phyloP scores from a whole-genome alignment of 2,113 vertebrate genomes.

The Pogona vitticeps region DNA sequence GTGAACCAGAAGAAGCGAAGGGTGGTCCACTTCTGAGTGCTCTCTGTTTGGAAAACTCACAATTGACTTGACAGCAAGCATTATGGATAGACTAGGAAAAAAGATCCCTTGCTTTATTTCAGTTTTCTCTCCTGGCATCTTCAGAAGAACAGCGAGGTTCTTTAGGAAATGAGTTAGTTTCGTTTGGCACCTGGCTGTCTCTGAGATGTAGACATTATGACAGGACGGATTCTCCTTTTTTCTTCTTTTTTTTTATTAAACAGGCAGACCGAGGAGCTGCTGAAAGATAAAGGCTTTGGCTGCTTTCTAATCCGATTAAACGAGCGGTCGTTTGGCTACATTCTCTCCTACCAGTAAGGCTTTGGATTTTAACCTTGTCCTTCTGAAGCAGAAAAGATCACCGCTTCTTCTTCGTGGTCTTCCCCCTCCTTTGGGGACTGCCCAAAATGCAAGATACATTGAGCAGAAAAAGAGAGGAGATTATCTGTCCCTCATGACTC shows the following conservation, averaged over 20 bases:
- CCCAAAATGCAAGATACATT: not conserved
- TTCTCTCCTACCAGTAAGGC: conserved; percentile 87
- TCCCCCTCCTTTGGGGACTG: not conserved
- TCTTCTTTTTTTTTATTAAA: not conserved
- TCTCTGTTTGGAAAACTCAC: too few species aligned
- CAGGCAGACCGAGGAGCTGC: conserved; percentile 84
- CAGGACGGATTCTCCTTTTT: not conserved
- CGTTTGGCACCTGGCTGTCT: too few species aligned
- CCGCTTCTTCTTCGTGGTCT: not conserved
- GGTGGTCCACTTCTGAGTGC: too few species aligned
- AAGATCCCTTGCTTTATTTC: too few species aligned
- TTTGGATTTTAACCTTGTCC: not conserved
- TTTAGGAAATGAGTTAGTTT: too few species aligned
- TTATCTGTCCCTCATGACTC: not conserved
- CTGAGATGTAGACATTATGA: too few species aligned
- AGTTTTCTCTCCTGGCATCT: too few species aligned
- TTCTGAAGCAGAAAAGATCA: not conserved
- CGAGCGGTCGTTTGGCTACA: conserved; percentile 83
- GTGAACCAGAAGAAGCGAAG: too few species aligned
- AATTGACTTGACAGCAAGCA: too few species aligned
- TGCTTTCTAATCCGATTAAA: conserved; percentile 88
- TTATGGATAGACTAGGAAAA: too few species aligned
- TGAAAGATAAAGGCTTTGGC: conserved; percentile 79
- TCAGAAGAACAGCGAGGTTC: too few species aligned
- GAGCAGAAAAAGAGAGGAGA: not conserved